Evolutionary conservation across 2,888 invertebrate species (phyloP), one percentile per base, ranked within the genome.

Genomic region (Drosophila monieri): DNA sequence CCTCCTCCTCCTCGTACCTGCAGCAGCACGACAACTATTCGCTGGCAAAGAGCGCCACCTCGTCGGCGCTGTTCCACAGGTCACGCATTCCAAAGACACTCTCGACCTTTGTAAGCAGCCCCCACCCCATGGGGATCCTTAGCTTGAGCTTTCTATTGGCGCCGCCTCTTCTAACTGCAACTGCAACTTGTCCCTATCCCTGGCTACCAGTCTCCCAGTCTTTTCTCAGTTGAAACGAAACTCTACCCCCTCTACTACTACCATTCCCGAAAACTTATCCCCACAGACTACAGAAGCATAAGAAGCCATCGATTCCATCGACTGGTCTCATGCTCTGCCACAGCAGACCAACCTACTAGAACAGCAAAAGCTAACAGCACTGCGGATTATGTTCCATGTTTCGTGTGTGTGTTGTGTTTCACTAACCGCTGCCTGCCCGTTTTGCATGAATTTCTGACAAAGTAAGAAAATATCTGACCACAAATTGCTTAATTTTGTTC

Each of bases 61-160:
- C 93, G 91, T 88, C 93, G 90, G 90, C 91, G 89, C 92, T 93
- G 92, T 91, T 93, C 91, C 87, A 90, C 84, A 91, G 90, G 88
- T 91, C 92, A 85, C 92, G 92, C 91, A 92, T 92, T 91, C 91
- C 92, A 90, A 91, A 91, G 89, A 90, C 89, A 78, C 89, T 90
- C 74, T 90, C 91, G 83, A 89, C 91, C 85, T 92, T 92, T 90
- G 92, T 92, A 92, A 92, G 91, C 89, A 77, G 12, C 35, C 48
- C 37, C 27, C 12, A 35, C 48, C 43, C 27, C 6, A 21, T n/a
- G 35, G 30, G 61, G 54, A 21, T 39, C 58, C 51, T 66, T 58
- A 46, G 60, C 54, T 54, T 66, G 47, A 54, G 65, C 69, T 61
- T 69, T 60, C 32, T 14, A 6, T 39, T 59, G 49, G 39, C 53